Conservation (phyloP, 2,888 invertebrate species). For the Agrochola lota region DNA sequence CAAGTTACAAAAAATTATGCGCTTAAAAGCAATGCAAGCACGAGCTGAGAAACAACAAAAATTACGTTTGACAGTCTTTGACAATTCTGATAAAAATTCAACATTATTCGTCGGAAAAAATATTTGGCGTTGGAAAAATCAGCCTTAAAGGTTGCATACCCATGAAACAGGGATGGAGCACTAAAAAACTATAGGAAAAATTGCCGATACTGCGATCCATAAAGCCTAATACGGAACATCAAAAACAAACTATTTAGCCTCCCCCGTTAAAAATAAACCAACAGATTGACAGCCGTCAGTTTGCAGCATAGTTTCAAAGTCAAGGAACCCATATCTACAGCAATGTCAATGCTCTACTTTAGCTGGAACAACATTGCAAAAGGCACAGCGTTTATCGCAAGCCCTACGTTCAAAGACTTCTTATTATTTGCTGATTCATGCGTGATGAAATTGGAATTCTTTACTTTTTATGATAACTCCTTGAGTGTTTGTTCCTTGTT, state of each 20-base stretch:
- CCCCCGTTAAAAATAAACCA: conserved; percentile 35
- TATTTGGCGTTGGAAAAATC: not conserved
- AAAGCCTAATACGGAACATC: not conserved
- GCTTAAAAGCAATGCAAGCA: not conserved
- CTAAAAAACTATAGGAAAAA: not conserved
- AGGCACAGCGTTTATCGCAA: conserved; percentile 72
- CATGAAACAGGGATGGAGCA: not conserved
- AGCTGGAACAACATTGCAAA: conserved; percentile 74
- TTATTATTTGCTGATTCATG: conserved; percentile 72
- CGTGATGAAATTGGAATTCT: conserved; percentile 65
- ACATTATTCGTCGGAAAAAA: too few relatives aligned
- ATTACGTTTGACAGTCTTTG: not conserved
- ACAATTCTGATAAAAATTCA: not conserved
- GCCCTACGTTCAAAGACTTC: conserved; percentile 67
- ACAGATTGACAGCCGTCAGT: conserved; percentile 59
- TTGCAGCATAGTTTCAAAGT: conserved; percentile 67
- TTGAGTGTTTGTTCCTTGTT: conserved; percentile 62
- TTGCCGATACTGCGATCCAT: not conserved
- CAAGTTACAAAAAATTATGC: not conserved
- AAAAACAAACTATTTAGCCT: not conserved
- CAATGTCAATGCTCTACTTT: conserved; percentile 75
- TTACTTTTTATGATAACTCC: conserved; percentile 58
- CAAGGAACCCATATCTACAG: conserved; percentile 77
- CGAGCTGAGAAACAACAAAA: not conserved
- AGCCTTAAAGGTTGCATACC: not conserved